phyloP scores from a whole-genome alignment of 2,797 vertebrate genomes.

The Poliocrania exsul region DNA sequence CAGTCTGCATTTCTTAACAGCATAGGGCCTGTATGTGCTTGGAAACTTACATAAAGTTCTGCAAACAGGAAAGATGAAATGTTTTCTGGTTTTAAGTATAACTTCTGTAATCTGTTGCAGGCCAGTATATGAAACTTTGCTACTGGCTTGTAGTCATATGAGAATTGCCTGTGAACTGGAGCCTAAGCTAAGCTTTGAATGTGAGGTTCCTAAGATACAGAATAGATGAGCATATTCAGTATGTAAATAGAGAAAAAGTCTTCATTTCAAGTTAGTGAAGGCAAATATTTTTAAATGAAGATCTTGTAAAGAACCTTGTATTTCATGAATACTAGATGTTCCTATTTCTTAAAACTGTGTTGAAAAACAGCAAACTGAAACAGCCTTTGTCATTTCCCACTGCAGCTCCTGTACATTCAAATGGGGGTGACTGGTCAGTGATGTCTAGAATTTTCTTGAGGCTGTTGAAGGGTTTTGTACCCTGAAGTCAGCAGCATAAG shows the following conservation, averaged over 20 bases:
- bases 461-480: not conserved
- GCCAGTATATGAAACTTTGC: not conserved
- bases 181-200: not conserved
- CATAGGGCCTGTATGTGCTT: not conserved
- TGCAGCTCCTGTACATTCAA: not conserved
- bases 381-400: not conserved
- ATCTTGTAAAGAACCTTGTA: not conserved
- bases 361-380: not conserved
- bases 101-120: not conserved
- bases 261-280: not conserved
- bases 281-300: not conserved
- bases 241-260: not conserved
- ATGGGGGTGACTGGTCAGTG: not conserved
- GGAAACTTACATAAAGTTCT: not conserved
- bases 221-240: not conserved
- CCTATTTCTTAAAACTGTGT: not conserved
- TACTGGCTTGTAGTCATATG: not conserved
- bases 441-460: not conserved
- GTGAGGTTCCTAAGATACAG: not conserved
- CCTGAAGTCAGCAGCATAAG: not conserved
- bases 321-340: not conserved
- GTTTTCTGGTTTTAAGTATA: not conserved
- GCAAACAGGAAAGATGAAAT: not conserved
- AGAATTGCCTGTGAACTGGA: not conserved
- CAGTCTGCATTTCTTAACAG: not conserved